phyloP scores from a whole-genome alignment of 2,113 vertebrate species.

The Ptyas mucosa region DNA sequence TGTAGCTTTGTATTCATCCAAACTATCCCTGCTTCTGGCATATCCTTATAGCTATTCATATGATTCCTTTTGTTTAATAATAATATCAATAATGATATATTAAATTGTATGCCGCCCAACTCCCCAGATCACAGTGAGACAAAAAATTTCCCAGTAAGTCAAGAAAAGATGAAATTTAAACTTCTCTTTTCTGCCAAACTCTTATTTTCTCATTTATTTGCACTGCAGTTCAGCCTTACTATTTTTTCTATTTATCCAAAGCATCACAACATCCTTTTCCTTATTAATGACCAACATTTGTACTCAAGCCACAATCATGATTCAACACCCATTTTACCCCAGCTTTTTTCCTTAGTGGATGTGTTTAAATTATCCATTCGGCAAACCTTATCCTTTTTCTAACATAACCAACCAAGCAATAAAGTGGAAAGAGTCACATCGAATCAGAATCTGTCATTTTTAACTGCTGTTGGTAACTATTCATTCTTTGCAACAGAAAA shows the following conservation, averaged over 20 bases:
- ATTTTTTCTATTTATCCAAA: not conserved
- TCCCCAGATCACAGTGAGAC: not conserved
- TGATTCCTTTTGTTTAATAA: not conserved
- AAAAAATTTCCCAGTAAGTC: not conserved
- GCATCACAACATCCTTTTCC: not conserved
- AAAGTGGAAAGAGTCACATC: not conserved
- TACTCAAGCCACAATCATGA: not conserved
- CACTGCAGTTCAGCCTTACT: not conserved
- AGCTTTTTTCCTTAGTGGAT: not conserved
- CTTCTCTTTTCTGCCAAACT: not conserved
- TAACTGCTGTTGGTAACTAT: not conserved
- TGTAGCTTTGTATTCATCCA: not conserved
- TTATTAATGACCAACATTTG: not conserved
- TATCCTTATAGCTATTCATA: not conserved
- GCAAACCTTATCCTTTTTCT: not conserved
- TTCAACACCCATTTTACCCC: not conserved
- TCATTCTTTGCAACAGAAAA: not conserved
- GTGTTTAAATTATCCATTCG: not conserved
- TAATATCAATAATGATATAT: not conserved
- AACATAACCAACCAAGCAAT: not conserved
- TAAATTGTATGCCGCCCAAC: not conserved
- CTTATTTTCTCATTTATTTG: not conserved
- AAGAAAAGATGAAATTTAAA: not conserved
- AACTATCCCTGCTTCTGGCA: not conserved
- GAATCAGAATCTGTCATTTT: not conserved